Percentiles rank a stretch among this genome's conserved stretches.
These are phyloP conservation scores for Antechinus flavipes DNA, from an alignment of 2,113 vertebrate species.

Conservation along the genomic window DNA sequence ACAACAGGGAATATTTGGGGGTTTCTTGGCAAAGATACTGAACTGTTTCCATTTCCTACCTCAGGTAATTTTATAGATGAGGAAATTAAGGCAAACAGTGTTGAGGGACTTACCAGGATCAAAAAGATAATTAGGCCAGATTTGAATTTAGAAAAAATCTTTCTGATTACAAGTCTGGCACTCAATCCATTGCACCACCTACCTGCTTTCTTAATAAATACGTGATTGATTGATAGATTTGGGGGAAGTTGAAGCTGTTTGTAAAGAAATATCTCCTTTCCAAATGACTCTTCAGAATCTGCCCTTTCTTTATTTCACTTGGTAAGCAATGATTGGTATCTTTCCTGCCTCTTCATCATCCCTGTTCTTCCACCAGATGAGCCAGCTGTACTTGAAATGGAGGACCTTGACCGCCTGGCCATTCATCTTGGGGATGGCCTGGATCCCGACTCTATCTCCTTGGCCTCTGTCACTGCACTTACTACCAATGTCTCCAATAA, in stretches of 20 bases:
- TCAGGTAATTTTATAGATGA: no score
- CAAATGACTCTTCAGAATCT: neutral
- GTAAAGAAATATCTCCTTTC: neutral
- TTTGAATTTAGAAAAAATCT: no score
- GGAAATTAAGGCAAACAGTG: no score
- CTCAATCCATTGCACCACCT: no score
- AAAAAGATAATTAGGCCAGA: no score
- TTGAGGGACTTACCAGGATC: no score
- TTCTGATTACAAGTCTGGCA: no score
- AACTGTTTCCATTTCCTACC: no score
- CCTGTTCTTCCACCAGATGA: slow-evolving; percentile 87
- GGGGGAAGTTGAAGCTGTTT: neutral
- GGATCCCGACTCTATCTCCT: slow-evolving; percentile 93
- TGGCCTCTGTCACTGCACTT: slow-evolving; percentile 97
- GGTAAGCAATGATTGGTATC: neutral
- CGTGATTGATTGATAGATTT: neutral
- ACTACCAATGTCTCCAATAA: slow-evolving; percentile 99
- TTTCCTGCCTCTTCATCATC: neutral
- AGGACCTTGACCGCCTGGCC: slow-evolving; percentile 90
- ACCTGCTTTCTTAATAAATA: neutral
- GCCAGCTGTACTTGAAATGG: slow-evolving; percentile 93
- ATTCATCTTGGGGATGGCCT: slow-evolving; percentile 84
- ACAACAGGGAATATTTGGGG: no score
- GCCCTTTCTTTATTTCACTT: neutral
- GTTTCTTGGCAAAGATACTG: no score